A percentile compares a stretch with the other conserved stretches of the same genome.
These are phyloP conservation scores for Oceanodroma tethys DNA, from an alignment of 2,113 vertebrate species.

Conservation along the genomic window DNA sequence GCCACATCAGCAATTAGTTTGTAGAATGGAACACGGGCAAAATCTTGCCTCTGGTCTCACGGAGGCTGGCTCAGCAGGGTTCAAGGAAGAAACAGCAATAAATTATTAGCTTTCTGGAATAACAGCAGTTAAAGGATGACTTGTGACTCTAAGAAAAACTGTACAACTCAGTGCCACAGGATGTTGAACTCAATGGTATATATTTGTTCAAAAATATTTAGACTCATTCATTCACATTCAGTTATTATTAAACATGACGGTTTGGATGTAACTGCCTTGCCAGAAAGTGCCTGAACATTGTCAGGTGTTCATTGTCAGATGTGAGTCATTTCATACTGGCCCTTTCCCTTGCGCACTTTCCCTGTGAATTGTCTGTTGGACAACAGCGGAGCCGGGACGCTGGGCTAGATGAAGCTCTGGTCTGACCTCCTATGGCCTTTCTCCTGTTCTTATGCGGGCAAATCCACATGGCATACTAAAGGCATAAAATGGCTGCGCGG, in stretches of 20 bases:
- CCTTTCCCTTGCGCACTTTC: neutral
- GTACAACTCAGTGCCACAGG: neutral
- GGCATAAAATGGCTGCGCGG: neutral
- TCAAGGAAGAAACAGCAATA: neutral
- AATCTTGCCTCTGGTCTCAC: neutral
- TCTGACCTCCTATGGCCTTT: neutral
- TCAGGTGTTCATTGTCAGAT: neutral
- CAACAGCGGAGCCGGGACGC: accelerated
- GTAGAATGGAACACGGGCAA: neutral
- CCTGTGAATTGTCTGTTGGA: neutral
- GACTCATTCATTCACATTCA: neutral
- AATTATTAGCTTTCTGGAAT: neutral
- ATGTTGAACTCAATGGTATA: neutral
- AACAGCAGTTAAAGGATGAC: neutral
- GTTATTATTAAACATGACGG: neutral
- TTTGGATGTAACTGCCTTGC: neutral
- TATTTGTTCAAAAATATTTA: neutral
- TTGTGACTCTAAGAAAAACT: neutral
- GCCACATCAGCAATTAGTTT: neutral
- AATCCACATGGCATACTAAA: neutral
- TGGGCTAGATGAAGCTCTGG: neutral
- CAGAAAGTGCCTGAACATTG: neutral
- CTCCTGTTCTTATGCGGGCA: neutral
- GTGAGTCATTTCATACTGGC: neutral
- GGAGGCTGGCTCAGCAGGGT: neutral